Conservation (phyloP, 2,888 invertebrate species). For the Hypselothyrea guttata region DNA sequence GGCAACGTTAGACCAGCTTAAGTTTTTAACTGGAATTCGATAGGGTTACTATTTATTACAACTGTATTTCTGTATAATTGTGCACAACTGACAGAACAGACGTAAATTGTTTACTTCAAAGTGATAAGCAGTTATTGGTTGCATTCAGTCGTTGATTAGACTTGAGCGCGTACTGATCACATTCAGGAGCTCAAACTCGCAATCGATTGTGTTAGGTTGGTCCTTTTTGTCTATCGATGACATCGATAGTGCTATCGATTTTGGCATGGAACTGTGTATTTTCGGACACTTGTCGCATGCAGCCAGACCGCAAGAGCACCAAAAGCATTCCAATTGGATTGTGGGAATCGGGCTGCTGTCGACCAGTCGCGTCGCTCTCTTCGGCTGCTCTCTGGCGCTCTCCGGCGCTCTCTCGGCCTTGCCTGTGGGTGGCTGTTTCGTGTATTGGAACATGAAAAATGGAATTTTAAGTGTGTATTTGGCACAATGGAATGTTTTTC, state of each 20-base stretch:
- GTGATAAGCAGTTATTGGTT: too few relatives aligned
- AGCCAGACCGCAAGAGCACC: conserved; percentile 8
- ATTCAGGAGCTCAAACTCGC: too few relatives aligned
- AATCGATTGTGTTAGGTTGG: neutral
- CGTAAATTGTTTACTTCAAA: too few relatives aligned
- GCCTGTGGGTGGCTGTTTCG: conserved; percentile 45
- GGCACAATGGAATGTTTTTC: conserved; percentile 76
- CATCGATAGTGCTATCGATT: neutral
- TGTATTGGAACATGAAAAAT: conserved; percentile 75
- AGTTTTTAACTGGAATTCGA: too few relatives aligned
- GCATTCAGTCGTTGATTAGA: too few relatives aligned
- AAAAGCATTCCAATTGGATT: conserved; percentile 31
- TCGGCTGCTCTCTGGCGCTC: neutral
- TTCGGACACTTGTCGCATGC: conserved; percentile 68
- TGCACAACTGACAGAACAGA: too few relatives aligned
- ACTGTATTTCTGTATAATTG: too few relatives aligned
- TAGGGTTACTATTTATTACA: too few relatives aligned
- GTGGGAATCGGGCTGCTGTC: conserved; percentile 11
- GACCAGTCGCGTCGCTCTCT: too few relatives aligned
- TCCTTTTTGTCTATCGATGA: too few relatives aligned
- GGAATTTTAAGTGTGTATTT: conserved; percentile 78
- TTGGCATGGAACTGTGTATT: neutral
- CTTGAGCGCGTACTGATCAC: too few relatives aligned
- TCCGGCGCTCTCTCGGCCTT: conserved; percentile 9
- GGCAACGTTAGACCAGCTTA: too few relatives aligned